These are phyloP conservation scores for Cheilosia pagana DNA, from an alignment of 2,888 invertebrate genomes.

Conservation along the genomic window DNA sequence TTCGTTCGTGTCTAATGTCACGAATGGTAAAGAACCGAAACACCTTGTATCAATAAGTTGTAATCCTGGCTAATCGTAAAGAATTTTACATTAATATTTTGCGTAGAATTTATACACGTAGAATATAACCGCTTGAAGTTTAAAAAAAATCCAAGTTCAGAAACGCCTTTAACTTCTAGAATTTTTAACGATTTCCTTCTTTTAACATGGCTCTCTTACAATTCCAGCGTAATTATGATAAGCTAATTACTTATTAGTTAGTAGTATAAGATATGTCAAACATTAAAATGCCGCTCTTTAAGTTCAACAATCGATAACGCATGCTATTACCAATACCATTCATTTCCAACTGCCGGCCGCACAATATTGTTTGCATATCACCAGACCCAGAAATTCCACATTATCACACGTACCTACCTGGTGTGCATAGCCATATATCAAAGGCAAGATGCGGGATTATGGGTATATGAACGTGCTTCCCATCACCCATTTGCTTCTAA, in stretches of 20 bases:
- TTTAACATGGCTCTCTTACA: no score
- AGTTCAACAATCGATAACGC: not conserved
- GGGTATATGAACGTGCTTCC: slow-evolving; percentile 35
- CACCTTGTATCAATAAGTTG: slow-evolving; percentile 12
- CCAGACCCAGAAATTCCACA: slow-evolving; percentile 10
- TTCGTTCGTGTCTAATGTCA: slow-evolving; percentile 16
- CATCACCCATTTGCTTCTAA: slow-evolving; percentile 38
- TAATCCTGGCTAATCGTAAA: not conserved
- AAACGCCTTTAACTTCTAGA: no score
- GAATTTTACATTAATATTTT: no score
- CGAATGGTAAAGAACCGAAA: slow-evolving; percentile 1
- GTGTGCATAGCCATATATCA: slow-evolving; percentile 10
- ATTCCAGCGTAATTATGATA: no score
- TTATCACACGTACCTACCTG: slow-evolving; percentile 35
- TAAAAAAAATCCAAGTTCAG: no score
- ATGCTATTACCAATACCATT: not conserved
- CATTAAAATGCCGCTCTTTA: not conserved
- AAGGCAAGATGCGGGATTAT: slow-evolving; percentile 32
- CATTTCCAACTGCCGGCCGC: not conserved
- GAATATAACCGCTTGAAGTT: no score
- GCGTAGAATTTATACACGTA: no score
- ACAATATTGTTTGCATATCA: slow-evolving; percentile 30
- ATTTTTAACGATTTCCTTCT: no score
- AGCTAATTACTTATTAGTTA: no score
- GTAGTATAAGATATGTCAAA: not conserved